These are phyloP conservation scores for Deilephila elpenor DNA, from an alignment of 2,888 invertebrate species.

Conservation along the genomic window DNA sequence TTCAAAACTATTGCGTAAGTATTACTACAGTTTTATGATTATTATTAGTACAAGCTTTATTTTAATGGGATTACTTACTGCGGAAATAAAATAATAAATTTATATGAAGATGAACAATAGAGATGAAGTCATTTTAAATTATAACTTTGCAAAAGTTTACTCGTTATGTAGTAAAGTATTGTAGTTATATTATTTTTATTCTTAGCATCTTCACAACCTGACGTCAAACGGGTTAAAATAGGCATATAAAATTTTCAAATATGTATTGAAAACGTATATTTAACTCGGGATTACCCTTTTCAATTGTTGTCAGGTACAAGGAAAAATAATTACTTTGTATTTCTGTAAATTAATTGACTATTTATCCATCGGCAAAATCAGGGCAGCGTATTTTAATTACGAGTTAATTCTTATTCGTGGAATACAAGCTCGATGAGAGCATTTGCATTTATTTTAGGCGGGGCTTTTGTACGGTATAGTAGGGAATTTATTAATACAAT, in stretches of 20 bases:
- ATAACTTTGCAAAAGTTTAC: too few relatives aligned
- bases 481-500: too few relatives aligned
- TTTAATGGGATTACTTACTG: too few relatives aligned
- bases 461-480: too few relatives aligned
- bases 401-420: not conserved
- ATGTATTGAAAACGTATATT: not conserved
- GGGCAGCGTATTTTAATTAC: not conserved
- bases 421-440: not conserved
- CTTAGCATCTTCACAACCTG: not conserved
- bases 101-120: too few relatives aligned
- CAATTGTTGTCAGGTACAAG: slow-evolving; percentile 29
- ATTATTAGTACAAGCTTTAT: too few relatives aligned
- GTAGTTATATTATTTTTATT: not conserved
- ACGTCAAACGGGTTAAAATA: not conserved
- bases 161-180: not conserved
- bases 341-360: not conserved
- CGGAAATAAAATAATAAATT: too few relatives aligned
- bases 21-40: too few relatives aligned
- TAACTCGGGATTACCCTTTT: slow-evolving; percentile 20
- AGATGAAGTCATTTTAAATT: too few relatives aligned
- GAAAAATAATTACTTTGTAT: not conserved
- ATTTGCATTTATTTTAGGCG: not conserved
- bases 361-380: not conserved
- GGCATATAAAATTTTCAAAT: not conserved
- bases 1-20: too few relatives aligned